phyloP scores from a whole-genome alignment of 1,140 invertebrate species.

The Solenopsis fugax region DNA sequence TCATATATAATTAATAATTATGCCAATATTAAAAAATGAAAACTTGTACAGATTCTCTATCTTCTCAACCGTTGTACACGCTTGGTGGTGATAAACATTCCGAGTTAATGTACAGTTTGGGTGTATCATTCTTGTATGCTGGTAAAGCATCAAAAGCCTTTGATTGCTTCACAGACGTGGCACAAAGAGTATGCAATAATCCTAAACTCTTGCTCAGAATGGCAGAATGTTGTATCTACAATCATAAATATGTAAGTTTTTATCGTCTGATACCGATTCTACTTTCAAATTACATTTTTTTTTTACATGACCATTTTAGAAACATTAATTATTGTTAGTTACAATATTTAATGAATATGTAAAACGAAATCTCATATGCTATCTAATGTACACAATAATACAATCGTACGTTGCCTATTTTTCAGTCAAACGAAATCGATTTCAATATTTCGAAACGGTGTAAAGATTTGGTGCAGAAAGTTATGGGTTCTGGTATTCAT shows the following conservation, averaged over 20 bases:
- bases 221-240: conserved; percentile 96
- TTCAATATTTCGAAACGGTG: conserved; percentile 89
- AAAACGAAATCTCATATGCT: not conserved
- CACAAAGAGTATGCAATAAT: conserved; percentile 95
- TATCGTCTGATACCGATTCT: not conserved
- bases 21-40: not conserved
- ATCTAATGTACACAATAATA: not conserved
- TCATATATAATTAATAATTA: not conserved
- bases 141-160: conserved; percentile 94
- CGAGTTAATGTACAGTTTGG: conserved; percentile 96
- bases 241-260: conserved; percentile 89
- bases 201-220: conserved; percentile 96
- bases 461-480: conserved; percentile 89
- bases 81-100: conserved; percentile 90
- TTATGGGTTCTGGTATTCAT: conserved; percentile 88
- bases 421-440: conserved; percentile 89
- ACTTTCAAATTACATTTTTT: not conserved
- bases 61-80: conserved; percentile 87
- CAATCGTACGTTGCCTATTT: conserved; percentile 59
- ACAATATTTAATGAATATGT: conserved; percentile 25
- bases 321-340: not conserved
- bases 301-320: not conserved
- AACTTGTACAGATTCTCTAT: conserved; percentile 82
- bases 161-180: conserved; percentile 95
- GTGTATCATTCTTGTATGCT: conserved; percentile 94